A percentile compares a stretch with the other conserved stretches of the same genome.
Evolutionary conservation across 2,113 vertebrate genomes (phyloP).

Genomic region (Melospiza georgiana): DNA sequence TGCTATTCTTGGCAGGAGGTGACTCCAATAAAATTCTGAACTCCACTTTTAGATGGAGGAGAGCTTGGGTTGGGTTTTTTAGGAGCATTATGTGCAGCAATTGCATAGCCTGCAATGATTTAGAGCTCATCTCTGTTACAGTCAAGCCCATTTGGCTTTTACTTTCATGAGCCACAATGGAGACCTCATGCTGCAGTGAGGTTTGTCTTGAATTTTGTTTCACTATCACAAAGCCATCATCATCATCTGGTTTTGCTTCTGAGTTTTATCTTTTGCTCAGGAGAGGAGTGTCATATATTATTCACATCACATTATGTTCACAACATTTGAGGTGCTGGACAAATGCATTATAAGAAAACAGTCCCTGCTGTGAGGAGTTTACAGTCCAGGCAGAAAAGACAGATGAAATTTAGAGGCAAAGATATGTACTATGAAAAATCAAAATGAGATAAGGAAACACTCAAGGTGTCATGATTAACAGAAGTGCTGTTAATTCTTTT

Average conservation of each 20-base stretch:
- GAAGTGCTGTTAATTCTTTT: constrained; percentile 1
- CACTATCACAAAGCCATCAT: constrained; percentile 34
- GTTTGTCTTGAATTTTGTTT: constrained; percentile 22
- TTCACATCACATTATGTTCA: constrained; percentile 43
- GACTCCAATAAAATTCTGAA: constrained; percentile 14
- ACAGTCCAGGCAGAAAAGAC: background rate
- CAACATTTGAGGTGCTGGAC: constrained; percentile 44
- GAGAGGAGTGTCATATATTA: constrained; percentile 35
- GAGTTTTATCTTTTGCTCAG: background rate
- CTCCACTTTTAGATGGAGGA: background rate
- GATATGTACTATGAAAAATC: background rate
- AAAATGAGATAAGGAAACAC: background rate
- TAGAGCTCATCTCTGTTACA: constrained; percentile 31
- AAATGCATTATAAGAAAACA: constrained; percentile 24
- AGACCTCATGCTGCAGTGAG: constrained; percentile 44
- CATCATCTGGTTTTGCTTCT: constrained; percentile 12
- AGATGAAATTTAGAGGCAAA: constrained; percentile 4
- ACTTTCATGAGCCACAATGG: constrained; percentile 53
- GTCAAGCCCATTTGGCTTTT: constrained; percentile 34
- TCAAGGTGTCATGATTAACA: constrained; percentile 13
- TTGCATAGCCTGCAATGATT: constrained; percentile 46
- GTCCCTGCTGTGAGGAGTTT: constrained; percentile 38
- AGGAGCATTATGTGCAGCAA: constrained; percentile 7
- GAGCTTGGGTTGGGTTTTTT: background rate
- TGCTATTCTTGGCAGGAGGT: constrained; percentile 42